Percentiles rank a stretch among this genome's conserved stretches.
These are phyloP conservation scores for Thymelicus lineola DNA, from an alignment of 2,888 invertebrate genomes.

Conservation along the genomic window DNA sequence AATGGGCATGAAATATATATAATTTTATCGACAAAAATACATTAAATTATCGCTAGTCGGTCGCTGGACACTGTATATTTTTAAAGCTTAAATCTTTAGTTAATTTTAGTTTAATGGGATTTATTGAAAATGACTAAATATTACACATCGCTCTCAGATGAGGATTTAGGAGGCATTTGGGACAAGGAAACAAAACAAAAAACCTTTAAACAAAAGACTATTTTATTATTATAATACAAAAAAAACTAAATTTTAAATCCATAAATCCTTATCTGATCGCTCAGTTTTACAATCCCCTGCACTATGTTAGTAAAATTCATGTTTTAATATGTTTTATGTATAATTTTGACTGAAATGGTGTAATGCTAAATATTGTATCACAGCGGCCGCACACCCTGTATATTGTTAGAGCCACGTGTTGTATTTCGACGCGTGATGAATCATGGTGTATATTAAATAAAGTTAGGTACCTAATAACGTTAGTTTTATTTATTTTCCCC, in stretches of 20 bases:
- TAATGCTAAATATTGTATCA: slow-evolving; percentile 8
- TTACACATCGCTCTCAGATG: background rate
- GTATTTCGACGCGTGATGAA: slow-evolving; percentile 2
- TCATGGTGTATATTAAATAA: slow-evolving; percentile 28
- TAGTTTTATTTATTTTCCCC: background rate
- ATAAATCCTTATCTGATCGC: background rate
- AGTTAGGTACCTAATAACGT: slow-evolving; percentile 11
- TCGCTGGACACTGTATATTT: too few relatives aligned
- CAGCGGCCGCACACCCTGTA: slow-evolving; percentile 11
- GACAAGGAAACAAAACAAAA: too few relatives aligned
- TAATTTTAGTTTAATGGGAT: slow-evolving; percentile 12
- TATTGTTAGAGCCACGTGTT: background rate
- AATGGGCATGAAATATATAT: too few relatives aligned
- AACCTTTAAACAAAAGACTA: background rate
- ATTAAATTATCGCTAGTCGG: too few relatives aligned
- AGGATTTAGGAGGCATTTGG: background rate
- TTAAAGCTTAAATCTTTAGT: slow-evolving; percentile 12
- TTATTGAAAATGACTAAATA: background rate
- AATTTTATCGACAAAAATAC: too few relatives aligned
- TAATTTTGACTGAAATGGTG: slow-evolving; percentile 12
- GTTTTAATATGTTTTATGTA: slow-evolving; percentile 9
- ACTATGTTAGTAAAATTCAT: slow-evolving; percentile 11
- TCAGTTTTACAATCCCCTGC: background rate
- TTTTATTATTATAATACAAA: background rate
- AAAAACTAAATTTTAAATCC: background rate